phyloP scores from a whole-genome alignment of 1,140 invertebrate genomes.

The Solen grandis region DNA sequence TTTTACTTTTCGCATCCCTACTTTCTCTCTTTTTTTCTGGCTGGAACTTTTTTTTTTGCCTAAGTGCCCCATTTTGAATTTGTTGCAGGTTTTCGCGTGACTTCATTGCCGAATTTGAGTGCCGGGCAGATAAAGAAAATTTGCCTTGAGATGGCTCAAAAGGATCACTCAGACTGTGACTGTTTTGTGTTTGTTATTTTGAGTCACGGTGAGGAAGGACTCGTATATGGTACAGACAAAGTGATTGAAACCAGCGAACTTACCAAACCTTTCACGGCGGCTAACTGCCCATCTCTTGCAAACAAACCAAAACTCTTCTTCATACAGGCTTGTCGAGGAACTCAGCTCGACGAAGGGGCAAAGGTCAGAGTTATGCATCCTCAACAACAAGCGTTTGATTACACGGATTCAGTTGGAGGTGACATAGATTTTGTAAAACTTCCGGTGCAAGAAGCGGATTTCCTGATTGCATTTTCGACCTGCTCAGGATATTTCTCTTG shows the following conservation, averaged over 20 bases:
- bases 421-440: constrained; percentile 76
- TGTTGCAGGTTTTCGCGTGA: constrained; percentile 31
- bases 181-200: constrained; percentile 65
- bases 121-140: constrained; percentile 8
- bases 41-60: neutral
- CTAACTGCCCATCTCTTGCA: constrained; percentile 63
- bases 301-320: constrained; percentile 78
- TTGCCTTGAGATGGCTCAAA: constrained; percentile 24
- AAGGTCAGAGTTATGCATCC: constrained; percentile 23
- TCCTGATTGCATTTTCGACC: constrained; percentile 96
- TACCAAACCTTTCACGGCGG: constrained; percentile 68
- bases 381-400: neutral
- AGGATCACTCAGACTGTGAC: constrained; percentile 45
- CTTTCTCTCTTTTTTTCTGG: neutral
- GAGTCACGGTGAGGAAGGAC: constrained; percentile 70
- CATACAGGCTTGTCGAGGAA: constrained; percentile 75
- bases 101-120: neutral
- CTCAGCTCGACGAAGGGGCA: constrained; percentile 41
- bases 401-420: neutral
- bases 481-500: constrained; percentile 95
- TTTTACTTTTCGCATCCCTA: neutral
- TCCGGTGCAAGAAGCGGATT: constrained; percentile 96
- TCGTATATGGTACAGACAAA: constrained; percentile 67
- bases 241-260: constrained; percentile 64
- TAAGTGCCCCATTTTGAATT: neutral